Evolutionary conservation across 1,140 invertebrate genomes (phyloP), one percentile per base, ranked within the genome.

Genomic region (Aphaenogaster floridana): DNA sequence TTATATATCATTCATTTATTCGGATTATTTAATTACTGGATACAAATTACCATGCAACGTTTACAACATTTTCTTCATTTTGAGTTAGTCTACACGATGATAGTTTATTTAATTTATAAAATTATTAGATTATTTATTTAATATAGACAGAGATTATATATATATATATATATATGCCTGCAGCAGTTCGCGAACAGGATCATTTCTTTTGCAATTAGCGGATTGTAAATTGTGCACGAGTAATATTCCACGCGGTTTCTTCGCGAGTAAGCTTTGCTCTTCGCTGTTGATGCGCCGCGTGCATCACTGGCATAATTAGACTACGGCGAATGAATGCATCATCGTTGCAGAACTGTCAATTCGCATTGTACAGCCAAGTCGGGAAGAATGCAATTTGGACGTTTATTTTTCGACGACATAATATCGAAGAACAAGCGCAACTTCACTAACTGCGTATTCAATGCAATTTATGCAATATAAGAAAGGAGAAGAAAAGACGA

Each of bases 241-340:
- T 52, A 45, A 80, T 45, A 11, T 11, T 34, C 9, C 17, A 2
- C 36, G 48, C 34, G 5, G 8, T 5, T 34, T 52, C 78, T 83
- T 59, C 39, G n/a, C 34, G 54, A 61, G 13, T 84, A 84, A 84
- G 61, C 54, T 83, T 72, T 50, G 21, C 28, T 50, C 11, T 17
- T 50, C 52, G 1, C 39, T 13, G 42, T 50, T 39, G 80, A 59
- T 17, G 66, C 45, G 28, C 17, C 64, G 68, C 68, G 21, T 15
- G 34, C 54, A 63, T 76, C 69, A 61, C 13, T 50, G 54, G 17
- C 57, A 50, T 61, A 74, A 84, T 84, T 76, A 63, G 69, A 80
- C 78, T 69, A 64, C 48, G 11, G 76, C 59, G 48, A 84, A 74
- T 83, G 69, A 83, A 61, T 74, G 64, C 28, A 61, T 69, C 64